A percentile compares a stretch with the other conserved stretches of the same genome.
phyloP scores from a whole-genome alignment of 2,888 invertebrate species.

The Agelastica alni region DNA sequence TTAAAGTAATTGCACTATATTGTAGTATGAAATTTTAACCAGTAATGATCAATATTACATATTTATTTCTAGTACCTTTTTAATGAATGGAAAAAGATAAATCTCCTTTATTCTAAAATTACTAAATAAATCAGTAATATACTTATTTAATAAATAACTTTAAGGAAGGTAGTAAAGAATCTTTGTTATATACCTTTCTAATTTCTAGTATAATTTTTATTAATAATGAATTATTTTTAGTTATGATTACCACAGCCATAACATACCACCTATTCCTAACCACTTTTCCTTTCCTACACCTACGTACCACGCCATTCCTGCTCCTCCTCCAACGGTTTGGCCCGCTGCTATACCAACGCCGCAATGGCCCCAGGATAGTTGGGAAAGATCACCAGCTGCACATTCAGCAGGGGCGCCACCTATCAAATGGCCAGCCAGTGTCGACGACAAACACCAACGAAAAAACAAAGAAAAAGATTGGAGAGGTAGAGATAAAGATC shows the following conservation, averaged over 20 bases:
- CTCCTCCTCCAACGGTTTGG: slow-evolving; percentile 37
- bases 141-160: too few species aligned
- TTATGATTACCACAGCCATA: slow-evolving; percentile 45
- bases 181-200: too few species aligned
- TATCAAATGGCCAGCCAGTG: slow-evolving; percentile 26
- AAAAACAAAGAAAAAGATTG: slow-evolving; percentile 32
- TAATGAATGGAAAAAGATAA: too few species aligned
- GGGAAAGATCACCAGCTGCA: slow-evolving; percentile 37
- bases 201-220: background rate
- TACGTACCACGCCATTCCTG: slow-evolving; percentile 39
- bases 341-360: slow-evolving; percentile 31
- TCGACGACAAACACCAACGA: slow-evolving; percentile 25
- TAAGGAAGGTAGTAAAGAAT: too few species aligned
- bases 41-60: too few species aligned
- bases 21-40: background rate
- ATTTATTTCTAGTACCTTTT: too few species aligned
- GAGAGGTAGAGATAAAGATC: slow-evolving; percentile 29
- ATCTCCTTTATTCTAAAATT: too few species aligned
- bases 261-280: slow-evolving; percentile 36
- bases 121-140: too few species aligned
- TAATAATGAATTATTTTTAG: slow-evolving; percentile 30
- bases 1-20: slow-evolving; percentile 42
- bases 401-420: slow-evolving; percentile 30
- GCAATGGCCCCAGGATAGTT: slow-evolving; percentile 38
- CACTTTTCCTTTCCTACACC: slow-evolving; percentile 46